These are phyloP conservation scores for Diadegma fenestrale DNA, from an alignment of 2,888 invertebrate species.

Conservation along the genomic window DNA sequence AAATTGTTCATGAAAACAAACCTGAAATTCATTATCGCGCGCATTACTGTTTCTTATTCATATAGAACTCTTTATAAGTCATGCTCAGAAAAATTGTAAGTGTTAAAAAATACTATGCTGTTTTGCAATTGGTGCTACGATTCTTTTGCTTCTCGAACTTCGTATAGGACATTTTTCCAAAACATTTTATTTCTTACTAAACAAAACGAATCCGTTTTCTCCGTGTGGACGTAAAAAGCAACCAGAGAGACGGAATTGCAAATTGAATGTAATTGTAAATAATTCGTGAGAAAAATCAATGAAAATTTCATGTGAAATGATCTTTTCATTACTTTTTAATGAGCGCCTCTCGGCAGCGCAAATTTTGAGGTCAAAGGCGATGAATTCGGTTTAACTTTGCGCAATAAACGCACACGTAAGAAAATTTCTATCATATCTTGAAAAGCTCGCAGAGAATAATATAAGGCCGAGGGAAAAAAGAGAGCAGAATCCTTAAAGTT, in stretches of 20 bases:
- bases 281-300: too few relatives aligned
- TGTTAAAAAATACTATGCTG: too few relatives aligned
- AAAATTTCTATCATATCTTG: conserved; percentile 19
- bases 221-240: background rate
- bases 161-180: too few relatives aligned
- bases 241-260: background rate
- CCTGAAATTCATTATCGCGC: too few relatives aligned
- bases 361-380: background rate
- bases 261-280: background rate
- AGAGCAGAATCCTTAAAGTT: conserved; percentile 27
- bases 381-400: conserved; percentile 2
- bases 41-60: too few relatives aligned
- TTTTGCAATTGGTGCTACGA: too few relatives aligned
- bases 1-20: too few relatives aligned
- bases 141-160: too few relatives aligned
- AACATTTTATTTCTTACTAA: too few relatives aligned
- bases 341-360: background rate
- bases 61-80: too few relatives aligned
- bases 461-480: background rate
- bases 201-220: too few relatives aligned
- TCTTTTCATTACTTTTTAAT: background rate
- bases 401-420: background rate
- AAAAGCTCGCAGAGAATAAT: background rate
- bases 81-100: too few relatives aligned
- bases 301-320: background rate